A percentile compares a stretch with the other conserved stretches of the same genome.
Conservation (phyloP, 2,113 vertebrate species). For the Parus major region DNA sequence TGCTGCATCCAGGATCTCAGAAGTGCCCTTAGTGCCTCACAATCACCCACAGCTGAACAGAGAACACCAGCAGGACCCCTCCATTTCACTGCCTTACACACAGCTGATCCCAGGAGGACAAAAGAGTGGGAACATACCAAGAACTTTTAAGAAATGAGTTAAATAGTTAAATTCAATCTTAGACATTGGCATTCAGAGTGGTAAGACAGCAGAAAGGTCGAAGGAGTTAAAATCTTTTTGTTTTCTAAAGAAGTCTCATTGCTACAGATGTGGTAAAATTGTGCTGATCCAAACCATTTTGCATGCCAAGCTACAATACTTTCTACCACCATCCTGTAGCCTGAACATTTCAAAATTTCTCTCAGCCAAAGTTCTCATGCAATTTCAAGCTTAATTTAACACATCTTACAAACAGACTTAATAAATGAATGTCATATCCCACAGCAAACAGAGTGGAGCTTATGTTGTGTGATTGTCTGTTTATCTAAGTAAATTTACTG, state of each 20-base stretch:
- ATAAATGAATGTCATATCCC: neutral
- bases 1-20: neutral
- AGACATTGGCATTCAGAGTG: neutral
- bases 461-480: neutral
- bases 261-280: neutral
- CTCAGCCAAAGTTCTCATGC: slow-evolving; percentile 19
- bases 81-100: neutral
- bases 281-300: neutral
- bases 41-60: neutral
- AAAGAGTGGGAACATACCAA: neutral
- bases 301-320: accelerated
- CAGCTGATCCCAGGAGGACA: neutral
- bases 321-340: neutral
- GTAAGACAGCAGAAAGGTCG: neutral
- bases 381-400: slow-evolving; percentile 73
- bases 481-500: slow-evolving; percentile 20
- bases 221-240: neutral
- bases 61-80: neutral
- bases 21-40: neutral
- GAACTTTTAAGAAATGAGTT: neutral
- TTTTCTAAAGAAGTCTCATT: neutral
- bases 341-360: slow-evolving; percentile 57
- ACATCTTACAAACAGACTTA: slow-evolving; percentile 24
- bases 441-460: slow-evolving; percentile 14
- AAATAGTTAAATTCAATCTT: neutral